Base-by-base conservation (phyloP, 2,797 vertebrate species). In the Sebastes steindachneri region DNA sequence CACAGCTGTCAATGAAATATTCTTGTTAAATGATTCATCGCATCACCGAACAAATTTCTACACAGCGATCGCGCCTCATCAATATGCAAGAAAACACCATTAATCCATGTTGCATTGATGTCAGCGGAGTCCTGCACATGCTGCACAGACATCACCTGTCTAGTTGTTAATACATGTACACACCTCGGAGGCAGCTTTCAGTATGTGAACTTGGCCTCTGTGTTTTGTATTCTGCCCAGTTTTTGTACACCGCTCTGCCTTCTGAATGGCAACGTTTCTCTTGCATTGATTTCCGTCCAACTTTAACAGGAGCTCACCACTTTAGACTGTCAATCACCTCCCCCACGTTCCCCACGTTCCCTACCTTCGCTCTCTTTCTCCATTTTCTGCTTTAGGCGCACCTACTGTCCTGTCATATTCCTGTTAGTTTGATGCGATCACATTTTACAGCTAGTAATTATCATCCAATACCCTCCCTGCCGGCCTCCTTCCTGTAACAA, bases 271-370 rank as follows among this genome's bases (percentile, higher is more conserved):
- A 72, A 78, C 55, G 19, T 70, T 69, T 74, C 73, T 48, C 45
- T 25, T 15, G 65, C 62, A 71, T 72, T 67, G 74, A 77, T 81
- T 81, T 72, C 55, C 65, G 62, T 73, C 25, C 21, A 64, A 51
- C 73, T 87, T 75, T 45, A 75, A 78, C 48, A 74, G 54, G 29
- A 75, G 35, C 68, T 53, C 60, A 19, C 29, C 41, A 68, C 82
- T 88, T 89, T 69, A 8, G 73, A 77, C 59, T 79, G 82, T 78
- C 85, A 80, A 55, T 86, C 85, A 84, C 23, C 68, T 53, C 68
- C 35, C 71, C 51, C 77, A 26, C 9, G 3, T 69, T 73, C 23
- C 19, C 67, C 77, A 26, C 9, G 4, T 72, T 74, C 23, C 19
- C 67, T 31, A 23, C 51, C 65, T 41, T 69, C n/a, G 5, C 66